A percentile compares a stretch with the other conserved stretches of the same genome.
phyloP scores from a whole-genome alignment of 2,888 invertebrate genomes.

The Lampropteryx suffumata region DNA sequence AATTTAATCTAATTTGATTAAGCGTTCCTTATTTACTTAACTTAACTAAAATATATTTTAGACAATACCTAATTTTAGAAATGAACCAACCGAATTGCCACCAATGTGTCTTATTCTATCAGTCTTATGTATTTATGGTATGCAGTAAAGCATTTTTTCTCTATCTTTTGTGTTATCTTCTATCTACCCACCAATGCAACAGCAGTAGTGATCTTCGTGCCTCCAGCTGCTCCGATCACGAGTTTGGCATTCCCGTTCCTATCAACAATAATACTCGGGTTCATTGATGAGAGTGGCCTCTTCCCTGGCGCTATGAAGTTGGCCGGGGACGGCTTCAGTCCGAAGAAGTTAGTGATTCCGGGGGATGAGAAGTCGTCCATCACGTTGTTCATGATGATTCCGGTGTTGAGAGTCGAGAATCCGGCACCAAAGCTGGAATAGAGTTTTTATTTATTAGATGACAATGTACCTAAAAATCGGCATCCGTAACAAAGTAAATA shows the following conservation, averaged over 20 bases:
- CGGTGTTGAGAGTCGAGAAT: constrained; percentile 89
- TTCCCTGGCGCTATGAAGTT: constrained; percentile 92
- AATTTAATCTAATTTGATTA: too few relatives aligned
- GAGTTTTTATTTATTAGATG: too few relatives aligned
- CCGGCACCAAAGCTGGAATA: constrained; percentile 91
- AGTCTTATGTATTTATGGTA: too few relatives aligned
- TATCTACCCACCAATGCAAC: constrained; percentile 83
- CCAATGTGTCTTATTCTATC: too few relatives aligned
- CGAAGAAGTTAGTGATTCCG: constrained; percentile 86
- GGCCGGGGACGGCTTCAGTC: constrained; percentile 88
- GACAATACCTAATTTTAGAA: too few relatives aligned
- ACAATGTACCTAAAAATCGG: too few relatives aligned
- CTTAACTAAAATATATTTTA: too few relatives aligned
- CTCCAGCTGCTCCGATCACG: constrained; percentile 92
- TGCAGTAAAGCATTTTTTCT: too few relatives aligned
- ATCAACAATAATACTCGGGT: constrained; percentile 90
- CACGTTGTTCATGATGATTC: constrained; percentile 96
- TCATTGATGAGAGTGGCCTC: constrained; percentile 93
- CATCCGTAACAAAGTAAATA: too few relatives aligned
- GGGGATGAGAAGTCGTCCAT: constrained; percentile 98
- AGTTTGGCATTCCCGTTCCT: constrained; percentile 85
- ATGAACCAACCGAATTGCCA: too few relatives aligned
- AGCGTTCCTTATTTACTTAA: too few relatives aligned
- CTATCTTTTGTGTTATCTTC: too few relatives aligned
- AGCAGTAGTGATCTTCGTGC: constrained; percentile 90